phyloP scores from a whole-genome alignment of 2,888 invertebrate genomes.

The Microplitis deprimator region DNA sequence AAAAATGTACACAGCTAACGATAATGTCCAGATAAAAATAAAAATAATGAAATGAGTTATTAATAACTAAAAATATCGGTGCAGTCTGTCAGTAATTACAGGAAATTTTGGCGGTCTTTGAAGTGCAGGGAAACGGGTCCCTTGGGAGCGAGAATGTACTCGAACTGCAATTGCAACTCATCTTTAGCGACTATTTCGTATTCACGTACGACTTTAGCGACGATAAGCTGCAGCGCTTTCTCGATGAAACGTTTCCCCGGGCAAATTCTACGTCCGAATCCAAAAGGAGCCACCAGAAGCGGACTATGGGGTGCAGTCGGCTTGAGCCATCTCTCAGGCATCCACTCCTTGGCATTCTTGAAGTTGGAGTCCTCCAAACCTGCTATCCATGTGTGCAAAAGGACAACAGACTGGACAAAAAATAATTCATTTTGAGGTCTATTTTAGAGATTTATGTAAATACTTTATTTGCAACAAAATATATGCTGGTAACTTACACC shows the following conservation, averaged over 20 bases:
- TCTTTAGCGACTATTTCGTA: constrained; percentile 81
- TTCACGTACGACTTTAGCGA: constrained; percentile 82
- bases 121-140: constrained; percentile 81
- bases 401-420: constrained; percentile 78
- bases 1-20: constrained; percentile 49
- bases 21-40: constrained; percentile 44
- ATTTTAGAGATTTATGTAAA: background rate
- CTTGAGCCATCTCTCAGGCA: constrained; percentile 85
- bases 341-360: constrained; percentile 78
- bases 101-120: constrained; percentile 61
- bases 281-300: constrained; percentile 84
- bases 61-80: constrained; percentile 17
- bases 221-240: constrained; percentile 80
- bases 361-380: constrained; percentile 85
- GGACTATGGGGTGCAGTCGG: constrained; percentile 74
- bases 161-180: constrained; percentile 83
- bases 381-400: constrained; percentile 88
- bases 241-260: constrained; percentile 90
- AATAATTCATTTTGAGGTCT: constrained; percentile 22
- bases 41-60: constrained; percentile 28
- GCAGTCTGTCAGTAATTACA: background rate
- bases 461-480: constrained; percentile 15
- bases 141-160: constrained; percentile 85
- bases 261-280: constrained; percentile 85
- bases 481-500: constrained; percentile 75